phyloP scores from a whole-genome alignment of 2,797 vertebrate species.

The Sebastes itinus region DNA sequence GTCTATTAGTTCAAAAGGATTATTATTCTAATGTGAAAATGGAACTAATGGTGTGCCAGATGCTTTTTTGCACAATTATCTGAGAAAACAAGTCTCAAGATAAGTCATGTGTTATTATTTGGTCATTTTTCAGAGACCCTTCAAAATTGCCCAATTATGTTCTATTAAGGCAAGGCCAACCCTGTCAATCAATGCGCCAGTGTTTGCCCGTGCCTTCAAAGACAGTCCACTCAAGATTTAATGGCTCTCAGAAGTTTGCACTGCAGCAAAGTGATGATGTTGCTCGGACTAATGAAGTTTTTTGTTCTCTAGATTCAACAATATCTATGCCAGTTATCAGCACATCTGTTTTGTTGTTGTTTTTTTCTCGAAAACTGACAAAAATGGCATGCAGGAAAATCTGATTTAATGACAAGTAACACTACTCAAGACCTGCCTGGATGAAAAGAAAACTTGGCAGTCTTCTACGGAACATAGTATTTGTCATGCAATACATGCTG shows the following conservation, averaged over 20 bases:
- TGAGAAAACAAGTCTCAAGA: slow-evolving; percentile 86
- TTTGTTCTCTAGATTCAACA: slow-evolving; percentile 31
- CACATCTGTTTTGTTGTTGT: background rate
- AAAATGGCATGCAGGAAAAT: slow-evolving; percentile 13
- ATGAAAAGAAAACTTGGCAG: background rate
- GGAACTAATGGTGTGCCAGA: slow-evolving; percentile 86
- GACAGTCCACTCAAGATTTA: slow-evolving; percentile 73
- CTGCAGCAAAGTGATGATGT: slow-evolving; percentile 58
- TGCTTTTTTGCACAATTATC: slow-evolving; percentile 85
- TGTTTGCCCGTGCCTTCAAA: slow-evolving; percentile 88
- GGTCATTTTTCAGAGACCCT: slow-evolving; percentile 85
- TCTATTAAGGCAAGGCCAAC: slow-evolving; percentile 98
- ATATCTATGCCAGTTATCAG: slow-evolving; percentile 4
- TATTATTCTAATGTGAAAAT: slow-evolving; percentile 89
- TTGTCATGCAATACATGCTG: background rate
- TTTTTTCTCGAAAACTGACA: background rate
- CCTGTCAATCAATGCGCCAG: slow-evolving; percentile 90
- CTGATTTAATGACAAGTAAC: background rate
- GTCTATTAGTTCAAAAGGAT: slow-evolving; percentile 86
- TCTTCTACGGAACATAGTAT: background rate
- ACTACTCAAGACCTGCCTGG: background rate
- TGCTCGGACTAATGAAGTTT: slow-evolving; percentile 80
- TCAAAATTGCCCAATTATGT: slow-evolving; percentile 97
- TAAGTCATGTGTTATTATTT: slow-evolving; percentile 88
- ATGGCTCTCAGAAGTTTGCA: slow-evolving; percentile 79